Conservation (phyloP, 2,113 vertebrate species). For the Silurus glanis region DNA sequence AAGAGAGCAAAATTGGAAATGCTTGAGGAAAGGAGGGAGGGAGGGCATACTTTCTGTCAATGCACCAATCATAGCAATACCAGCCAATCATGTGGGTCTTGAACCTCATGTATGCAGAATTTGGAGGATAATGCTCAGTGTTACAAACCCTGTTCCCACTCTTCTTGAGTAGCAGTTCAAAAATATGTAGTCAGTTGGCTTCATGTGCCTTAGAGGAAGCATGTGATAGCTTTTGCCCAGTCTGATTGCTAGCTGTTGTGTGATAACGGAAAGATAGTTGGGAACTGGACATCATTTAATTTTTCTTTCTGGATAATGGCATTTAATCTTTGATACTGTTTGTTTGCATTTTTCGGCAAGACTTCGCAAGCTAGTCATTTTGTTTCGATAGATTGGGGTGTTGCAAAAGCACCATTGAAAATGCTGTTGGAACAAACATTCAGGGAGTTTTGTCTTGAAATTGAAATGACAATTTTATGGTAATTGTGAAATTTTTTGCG, state of each 20-base stretch:
- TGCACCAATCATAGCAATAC: background rate
- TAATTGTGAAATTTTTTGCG: constrained; percentile 13
- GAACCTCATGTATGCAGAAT: background rate
- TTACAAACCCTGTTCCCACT: background rate
- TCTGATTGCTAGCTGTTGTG: background rate
- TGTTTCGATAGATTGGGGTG: background rate
- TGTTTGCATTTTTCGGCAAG: background rate
- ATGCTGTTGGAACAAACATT: background rate
- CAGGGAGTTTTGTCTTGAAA: background rate
- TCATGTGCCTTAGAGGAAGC: background rate
- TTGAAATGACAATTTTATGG: background rate
- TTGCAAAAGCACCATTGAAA: background rate
- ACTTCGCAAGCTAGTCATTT: background rate
- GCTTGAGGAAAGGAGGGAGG: background rate
- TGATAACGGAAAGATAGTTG: background rate
- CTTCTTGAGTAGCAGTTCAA: background rate
- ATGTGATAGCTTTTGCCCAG: background rate
- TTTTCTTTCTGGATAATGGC: background rate
- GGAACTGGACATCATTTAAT: background rate
- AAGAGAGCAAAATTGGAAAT: background rate
- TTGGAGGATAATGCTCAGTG: background rate
- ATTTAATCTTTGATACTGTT: background rate
- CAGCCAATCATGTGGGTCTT: background rate
- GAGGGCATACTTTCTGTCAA: background rate
- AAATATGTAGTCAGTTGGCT: background rate